These are phyloP conservation scores for Anolis sagrei DNA, from an alignment of 2,113 vertebrate genomes.

Conservation along the genomic window DNA sequence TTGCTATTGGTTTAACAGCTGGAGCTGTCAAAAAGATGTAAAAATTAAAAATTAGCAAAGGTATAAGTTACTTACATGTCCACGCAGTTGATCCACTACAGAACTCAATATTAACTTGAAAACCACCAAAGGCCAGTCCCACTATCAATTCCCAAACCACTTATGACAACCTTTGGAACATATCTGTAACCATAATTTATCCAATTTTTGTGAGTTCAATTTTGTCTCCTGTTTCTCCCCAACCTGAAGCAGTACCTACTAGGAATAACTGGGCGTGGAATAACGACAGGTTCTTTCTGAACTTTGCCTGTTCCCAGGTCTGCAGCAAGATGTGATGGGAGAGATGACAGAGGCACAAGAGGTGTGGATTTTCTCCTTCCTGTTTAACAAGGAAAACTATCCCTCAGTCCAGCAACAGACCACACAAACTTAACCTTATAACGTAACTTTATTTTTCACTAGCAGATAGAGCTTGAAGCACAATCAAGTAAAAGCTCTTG, in stretches of 20 bases:
- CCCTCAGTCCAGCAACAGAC: slow-evolving; percentile 68
- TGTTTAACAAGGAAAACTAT: slow-evolving; percentile 79
- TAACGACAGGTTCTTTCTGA: slow-evolving; percentile 65
- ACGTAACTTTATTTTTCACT: slow-evolving; percentile 18
- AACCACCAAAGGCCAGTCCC: background rate
- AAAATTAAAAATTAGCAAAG: background rate
- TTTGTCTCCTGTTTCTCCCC: slow-evolving; percentile 54
- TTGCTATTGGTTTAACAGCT: background rate
- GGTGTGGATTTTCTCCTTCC: slow-evolving; percentile 73
- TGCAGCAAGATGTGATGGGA: slow-evolving; percentile 63
- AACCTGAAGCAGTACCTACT: slow-evolving; percentile 76
- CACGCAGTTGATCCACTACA: background rate
- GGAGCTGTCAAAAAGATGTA: background rate
- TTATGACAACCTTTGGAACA: background rate
- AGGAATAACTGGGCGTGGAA: slow-evolving; percentile 67
- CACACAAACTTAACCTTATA: slow-evolving; percentile 60
- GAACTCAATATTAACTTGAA: background rate
- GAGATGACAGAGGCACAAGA: slow-evolving; percentile 67
- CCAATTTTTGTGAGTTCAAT: slow-evolving; percentile 29
- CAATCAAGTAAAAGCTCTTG: slow-evolving; percentile 37
- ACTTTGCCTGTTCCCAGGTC: slow-evolving; percentile 61
- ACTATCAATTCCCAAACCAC: background rate
- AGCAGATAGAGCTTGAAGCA: slow-evolving; percentile 22
- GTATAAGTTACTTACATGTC: background rate
- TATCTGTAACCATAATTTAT: background rate